A percentile compares a stretch with the other conserved stretches of the same genome.
Conservation (phyloP, 1,140 invertebrate species). For the Aphis craccivora region DNA sequence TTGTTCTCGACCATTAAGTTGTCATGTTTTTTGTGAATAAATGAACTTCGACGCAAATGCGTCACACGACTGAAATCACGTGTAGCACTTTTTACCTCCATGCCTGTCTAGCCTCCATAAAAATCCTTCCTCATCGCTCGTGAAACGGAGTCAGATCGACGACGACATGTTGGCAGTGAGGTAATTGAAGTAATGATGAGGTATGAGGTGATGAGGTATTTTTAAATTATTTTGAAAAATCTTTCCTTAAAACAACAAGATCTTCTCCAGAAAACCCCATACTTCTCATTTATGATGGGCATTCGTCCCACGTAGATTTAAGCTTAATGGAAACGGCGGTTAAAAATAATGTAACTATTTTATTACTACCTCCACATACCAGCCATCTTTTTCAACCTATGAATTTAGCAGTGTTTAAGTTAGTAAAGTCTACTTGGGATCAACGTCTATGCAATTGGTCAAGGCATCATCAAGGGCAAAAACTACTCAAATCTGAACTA, state of each 20-base stretch:
- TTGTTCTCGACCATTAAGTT: too few species aligned
- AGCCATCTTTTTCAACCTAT: constrained; percentile 60
- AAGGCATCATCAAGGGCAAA: constrained; percentile 39
- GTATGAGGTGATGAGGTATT: too few species aligned
- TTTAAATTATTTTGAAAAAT: constrained; percentile 60
- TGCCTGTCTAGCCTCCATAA: too few species aligned
- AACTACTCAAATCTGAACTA: constrained; percentile 40
- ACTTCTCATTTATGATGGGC: constrained; percentile 58
- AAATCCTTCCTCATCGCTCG: too few species aligned
- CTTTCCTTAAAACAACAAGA: constrained; percentile 55
- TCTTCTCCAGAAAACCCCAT: constrained; percentile 50
- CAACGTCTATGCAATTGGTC: constrained; percentile 59
- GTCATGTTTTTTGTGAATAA: too few species aligned
- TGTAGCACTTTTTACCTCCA: too few species aligned
- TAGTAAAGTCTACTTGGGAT: constrained; percentile 60
- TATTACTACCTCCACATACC: constrained; percentile 60
- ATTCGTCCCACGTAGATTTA: constrained; percentile 22
- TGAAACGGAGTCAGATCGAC: too few species aligned
- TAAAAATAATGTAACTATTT: constrained; percentile 58
- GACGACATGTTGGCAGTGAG: too few species aligned
- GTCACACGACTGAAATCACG: too few species aligned
- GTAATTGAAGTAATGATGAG: too few species aligned
- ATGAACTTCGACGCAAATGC: too few species aligned
- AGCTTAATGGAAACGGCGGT: not conserved
- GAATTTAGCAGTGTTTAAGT: constrained; percentile 59